Conservation (phyloP, 2,888 invertebrate genomes). For the Notodromas monacha region DNA sequence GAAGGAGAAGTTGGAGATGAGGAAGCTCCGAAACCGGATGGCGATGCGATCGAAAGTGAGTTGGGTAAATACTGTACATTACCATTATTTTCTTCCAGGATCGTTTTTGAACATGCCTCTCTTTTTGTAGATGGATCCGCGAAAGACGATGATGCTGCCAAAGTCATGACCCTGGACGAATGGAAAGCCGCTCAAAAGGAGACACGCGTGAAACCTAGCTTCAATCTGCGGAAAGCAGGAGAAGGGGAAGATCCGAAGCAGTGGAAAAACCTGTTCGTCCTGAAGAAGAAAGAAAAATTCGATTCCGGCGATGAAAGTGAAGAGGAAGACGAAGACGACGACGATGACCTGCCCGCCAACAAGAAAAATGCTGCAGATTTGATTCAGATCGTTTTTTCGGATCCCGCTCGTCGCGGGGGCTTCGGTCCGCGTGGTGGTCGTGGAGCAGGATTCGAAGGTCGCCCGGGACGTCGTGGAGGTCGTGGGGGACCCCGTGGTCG, state of each 20-base stretch:
- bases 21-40: too few relatives aligned
- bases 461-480: conserved; percentile 12
- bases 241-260: conserved; percentile 66
- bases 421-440: conserved; percentile 14
- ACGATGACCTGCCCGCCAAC: conserved; percentile 15
- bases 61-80: too few relatives aligned
- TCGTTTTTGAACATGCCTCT: too few relatives aligned
- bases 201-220: conserved; percentile 46
- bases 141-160: conserved; percentile 37
- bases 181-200: conserved; percentile 49
- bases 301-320: conserved; percentile 29
- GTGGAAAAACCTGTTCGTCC: conserved; percentile 25
- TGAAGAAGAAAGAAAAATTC: conserved; percentile 42
- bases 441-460: conserved; percentile 21
- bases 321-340: conserved; percentile 29
- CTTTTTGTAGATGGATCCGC: too few relatives aligned
- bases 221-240: conserved; percentile 66
- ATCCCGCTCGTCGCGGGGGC: conserved; percentile 6
- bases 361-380: too few relatives aligned
- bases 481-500: conserved; percentile 9
- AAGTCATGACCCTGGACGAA: conserved; percentile 68
- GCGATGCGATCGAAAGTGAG: too few relatives aligned
- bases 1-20: too few relatives aligned
- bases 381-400: neutral
- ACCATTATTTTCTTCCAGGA: too few relatives aligned